These are phyloP conservation scores for Alcis repandata DNA, from an alignment of 2,888 invertebrate species.

Conservation along the genomic window DNA sequence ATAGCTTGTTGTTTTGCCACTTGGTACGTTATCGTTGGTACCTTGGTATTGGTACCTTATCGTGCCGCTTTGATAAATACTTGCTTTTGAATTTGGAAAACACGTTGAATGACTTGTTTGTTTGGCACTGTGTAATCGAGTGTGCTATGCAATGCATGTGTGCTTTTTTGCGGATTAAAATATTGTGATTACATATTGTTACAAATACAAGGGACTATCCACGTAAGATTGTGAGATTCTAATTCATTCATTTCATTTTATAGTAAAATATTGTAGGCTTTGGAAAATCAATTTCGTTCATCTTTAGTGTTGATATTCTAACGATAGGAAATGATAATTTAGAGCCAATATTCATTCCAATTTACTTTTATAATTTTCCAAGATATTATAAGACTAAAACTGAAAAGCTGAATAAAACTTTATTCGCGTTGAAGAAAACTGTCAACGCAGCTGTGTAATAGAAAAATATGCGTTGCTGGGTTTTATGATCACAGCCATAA, in stretches of 20 bases:
- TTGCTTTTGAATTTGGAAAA: conserved; percentile 32
- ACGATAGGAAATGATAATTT: no score
- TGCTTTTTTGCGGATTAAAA: no score
- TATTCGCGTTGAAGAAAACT: conserved; percentile 18
- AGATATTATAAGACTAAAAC: background rate
- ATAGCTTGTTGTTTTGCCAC: conserved; percentile 67
- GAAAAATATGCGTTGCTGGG: conserved; percentile 32
- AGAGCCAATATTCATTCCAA: background rate
- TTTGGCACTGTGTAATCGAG: background rate
- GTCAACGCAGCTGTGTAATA: conserved; percentile 26
- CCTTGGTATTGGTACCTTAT: no score
- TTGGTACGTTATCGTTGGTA: conserved; percentile 76
- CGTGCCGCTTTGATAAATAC: conserved; percentile 46
- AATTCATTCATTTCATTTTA: no score
- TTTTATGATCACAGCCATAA: conserved; percentile 34
- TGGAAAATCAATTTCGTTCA: no score
- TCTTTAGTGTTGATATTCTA: no score
- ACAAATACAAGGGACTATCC: no score
- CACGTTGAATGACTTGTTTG: conserved; percentile 3
- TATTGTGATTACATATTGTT: no score
- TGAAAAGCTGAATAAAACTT: conserved; percentile 19
- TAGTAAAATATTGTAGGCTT: no score
- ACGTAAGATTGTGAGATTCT: no score
- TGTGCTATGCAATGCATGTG: no score
- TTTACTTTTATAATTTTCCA: background rate